phyloP scores from a whole-genome alignment of 2,797 vertebrate species.

The Pangasius larnaudii region DNA sequence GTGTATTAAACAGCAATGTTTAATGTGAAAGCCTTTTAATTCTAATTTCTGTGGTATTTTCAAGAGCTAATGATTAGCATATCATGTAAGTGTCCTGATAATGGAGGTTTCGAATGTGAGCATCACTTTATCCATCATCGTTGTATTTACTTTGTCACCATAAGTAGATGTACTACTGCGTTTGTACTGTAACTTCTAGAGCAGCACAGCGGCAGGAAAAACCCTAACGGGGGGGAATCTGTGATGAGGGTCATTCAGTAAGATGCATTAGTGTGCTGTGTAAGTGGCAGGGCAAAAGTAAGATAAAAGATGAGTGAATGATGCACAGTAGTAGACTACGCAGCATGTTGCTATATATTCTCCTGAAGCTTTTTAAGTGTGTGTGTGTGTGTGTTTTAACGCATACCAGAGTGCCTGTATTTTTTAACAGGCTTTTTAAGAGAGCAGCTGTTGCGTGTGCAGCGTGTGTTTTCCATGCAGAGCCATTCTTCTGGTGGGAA shows the following conservation, averaged over 20 bases:
- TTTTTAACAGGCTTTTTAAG: slow-evolving; percentile 44
- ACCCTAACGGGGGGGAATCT: neutral
- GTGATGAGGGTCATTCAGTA: neutral
- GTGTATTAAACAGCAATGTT: too few relatives aligned
- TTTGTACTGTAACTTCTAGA: neutral
- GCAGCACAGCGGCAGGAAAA: neutral
- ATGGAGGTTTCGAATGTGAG: neutral
- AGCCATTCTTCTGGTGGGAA: slow-evolving; percentile 28
- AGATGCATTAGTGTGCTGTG: neutral
- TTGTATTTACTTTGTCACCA: neutral
- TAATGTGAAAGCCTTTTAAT: neutral
- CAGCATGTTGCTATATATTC: neutral
- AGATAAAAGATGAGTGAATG: slow-evolving; percentile 6
- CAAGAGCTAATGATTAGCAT: neutral
- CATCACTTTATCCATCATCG: neutral
- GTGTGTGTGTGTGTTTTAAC: neutral
- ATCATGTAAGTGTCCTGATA: neutral
- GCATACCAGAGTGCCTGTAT: neutral
- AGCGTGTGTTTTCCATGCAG: slow-evolving; percentile 24
- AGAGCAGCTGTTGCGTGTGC: slow-evolving; percentile 65
- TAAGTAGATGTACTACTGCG: neutral
- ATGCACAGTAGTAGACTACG: neutral
- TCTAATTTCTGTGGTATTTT: neutral
- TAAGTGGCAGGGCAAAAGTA: too few relatives aligned
- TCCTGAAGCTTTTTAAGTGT: neutral